phyloP scores from a whole-genome alignment of 2,113 vertebrate species.

The Tragelaphus imberbis region DNA sequence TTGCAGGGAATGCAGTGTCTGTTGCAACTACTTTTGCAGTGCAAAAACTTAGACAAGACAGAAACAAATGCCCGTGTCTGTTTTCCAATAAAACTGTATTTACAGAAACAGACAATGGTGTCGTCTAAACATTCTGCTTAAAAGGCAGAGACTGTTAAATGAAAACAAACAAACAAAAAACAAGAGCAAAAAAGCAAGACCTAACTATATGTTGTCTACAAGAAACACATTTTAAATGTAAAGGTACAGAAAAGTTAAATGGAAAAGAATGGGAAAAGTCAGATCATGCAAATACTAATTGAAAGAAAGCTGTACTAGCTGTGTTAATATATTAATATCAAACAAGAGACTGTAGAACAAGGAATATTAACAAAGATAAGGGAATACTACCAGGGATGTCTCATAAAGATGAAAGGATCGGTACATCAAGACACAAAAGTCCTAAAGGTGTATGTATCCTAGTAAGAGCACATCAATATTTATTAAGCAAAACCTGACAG shows the following conservation, averaged over 20 bases:
- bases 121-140: not conserved
- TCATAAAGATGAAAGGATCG: not conserved
- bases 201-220: not conserved
- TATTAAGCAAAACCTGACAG: not conserved
- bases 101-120: not conserved
- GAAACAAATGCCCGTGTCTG: not conserved
- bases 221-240: not conserved
- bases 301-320: not conserved
- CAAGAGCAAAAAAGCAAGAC: not conserved
- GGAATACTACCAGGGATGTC: not conserved
- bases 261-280: not conserved
- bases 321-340: not conserved
- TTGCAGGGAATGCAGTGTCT: not conserved
- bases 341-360: not conserved
- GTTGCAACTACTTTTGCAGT: not conserved
- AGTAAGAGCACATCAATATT: too few species aligned
- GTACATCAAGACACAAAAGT: not conserved
- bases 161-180: not conserved
- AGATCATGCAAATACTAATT: not conserved
- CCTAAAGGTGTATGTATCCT: not conserved
- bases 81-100: not conserved
- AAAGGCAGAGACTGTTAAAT: not conserved
- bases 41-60: not conserved
- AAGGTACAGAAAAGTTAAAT: not conserved
- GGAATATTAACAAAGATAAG: not conserved